Evolutionary conservation across 1,140 invertebrate species (phyloP).

Genomic region (Magallana angulata): DNA sequence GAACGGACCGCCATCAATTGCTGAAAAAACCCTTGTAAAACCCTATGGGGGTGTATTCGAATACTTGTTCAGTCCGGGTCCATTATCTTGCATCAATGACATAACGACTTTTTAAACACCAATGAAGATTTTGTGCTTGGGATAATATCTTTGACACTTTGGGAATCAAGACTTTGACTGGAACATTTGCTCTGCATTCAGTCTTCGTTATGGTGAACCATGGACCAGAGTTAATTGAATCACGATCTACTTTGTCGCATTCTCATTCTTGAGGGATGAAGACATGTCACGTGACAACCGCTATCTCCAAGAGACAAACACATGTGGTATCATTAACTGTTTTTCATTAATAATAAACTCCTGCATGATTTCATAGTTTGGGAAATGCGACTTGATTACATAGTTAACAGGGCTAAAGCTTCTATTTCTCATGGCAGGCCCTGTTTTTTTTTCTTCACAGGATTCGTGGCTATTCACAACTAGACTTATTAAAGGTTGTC

Average conservation of each 20-base stretch:
- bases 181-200: neutral
- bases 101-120: neutral
- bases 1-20: too few species aligned
- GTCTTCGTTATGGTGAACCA: neutral
- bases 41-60: too few species aligned
- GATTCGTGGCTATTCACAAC: neutral
- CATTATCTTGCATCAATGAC: too few species aligned
- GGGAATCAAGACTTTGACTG: neutral
- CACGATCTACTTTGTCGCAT: slow-evolving; percentile 21
- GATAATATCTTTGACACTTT: neutral
- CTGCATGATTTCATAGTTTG: neutral
- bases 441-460: neutral
- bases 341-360: neutral
- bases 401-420: neutral
- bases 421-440: neutral
- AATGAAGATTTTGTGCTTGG: neutral
- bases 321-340: slow-evolving; percentile 12
- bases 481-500: slow-evolving; percentile 12
- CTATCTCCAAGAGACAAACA: neutral
- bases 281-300: neutral
- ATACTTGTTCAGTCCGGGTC: too few species aligned
- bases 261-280: neutral
- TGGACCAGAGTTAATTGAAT: slow-evolving; percentile 27
- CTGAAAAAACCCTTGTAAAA: too few species aligned
- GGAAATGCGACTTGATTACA: neutral